Percentiles rank a stretch among this genome's conserved stretches.
Evolutionary conservation across 2,888 invertebrate genomes (phyloP).

Genomic region (Pheosia gnoma): DNA sequence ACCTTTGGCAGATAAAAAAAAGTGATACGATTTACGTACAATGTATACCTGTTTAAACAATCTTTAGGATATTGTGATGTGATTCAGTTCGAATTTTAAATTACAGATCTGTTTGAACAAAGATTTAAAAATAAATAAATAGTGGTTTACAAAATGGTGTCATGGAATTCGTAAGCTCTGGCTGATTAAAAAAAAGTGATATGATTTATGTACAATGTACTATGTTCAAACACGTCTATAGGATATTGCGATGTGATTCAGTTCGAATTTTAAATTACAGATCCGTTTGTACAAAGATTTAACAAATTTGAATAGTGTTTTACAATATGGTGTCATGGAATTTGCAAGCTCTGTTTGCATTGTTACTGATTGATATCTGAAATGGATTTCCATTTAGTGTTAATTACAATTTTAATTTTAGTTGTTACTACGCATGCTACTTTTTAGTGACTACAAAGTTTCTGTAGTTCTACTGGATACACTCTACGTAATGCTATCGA

Average conservation of each 20-base stretch:
- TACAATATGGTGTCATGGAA: not conserved
- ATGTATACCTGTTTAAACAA: not conserved
- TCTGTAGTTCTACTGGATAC: too few species aligned
- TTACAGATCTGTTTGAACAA: not conserved
- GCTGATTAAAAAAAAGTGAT: not conserved
- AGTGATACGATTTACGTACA: not conserved
- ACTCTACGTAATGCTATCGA: too few species aligned
- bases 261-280: not conserved
- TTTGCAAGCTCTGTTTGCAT: not conserved
- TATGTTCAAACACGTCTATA: not conserved
- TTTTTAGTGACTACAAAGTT: too few species aligned
- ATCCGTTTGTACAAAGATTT: not conserved
- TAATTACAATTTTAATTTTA: too few species aligned
- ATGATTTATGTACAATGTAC: not conserved
- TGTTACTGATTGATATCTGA: not conserved
- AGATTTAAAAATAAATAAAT: not conserved
- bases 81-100: not conserved
- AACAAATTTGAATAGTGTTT: not conserved
- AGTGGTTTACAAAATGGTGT: not conserved
- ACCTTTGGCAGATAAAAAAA: conserved; percentile 6
- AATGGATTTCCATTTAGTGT: too few species aligned
- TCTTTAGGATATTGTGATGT: not conserved
- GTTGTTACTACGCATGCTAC: too few species aligned
- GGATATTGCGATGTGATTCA: not conserved
- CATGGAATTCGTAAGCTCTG: conserved; percentile 1